Evolutionary conservation across 2,797 vertebrate species (phyloP).

Genomic region (Coranthus polyacanthus): DNA sequence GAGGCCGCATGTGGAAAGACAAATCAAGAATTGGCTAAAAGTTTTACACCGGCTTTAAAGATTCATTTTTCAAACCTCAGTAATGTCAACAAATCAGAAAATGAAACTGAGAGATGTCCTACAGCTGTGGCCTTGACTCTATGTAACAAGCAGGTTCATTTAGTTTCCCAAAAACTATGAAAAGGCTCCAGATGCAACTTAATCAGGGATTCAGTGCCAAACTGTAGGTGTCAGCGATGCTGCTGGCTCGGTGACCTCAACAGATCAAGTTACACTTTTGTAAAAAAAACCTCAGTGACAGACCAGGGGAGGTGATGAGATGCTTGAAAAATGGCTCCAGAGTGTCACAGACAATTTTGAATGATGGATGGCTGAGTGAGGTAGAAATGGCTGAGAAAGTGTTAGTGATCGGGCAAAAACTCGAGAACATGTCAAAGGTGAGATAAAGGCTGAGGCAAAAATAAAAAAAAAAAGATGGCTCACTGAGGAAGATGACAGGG

Average conservation of each 20-base stretch:
- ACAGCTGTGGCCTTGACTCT: too few species aligned
- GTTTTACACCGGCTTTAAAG: too few species aligned
- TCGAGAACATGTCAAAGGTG: constrained; percentile 1
- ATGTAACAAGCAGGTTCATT: constrained; percentile 13
- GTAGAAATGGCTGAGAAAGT: constrained; percentile 8
- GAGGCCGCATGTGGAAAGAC: too few species aligned
- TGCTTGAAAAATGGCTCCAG: not conserved
- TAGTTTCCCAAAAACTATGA: constrained; percentile 8
- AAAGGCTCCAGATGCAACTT: constrained; percentile 7
- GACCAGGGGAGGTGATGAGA: constrained; percentile 20
- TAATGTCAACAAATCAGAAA: too few species aligned
- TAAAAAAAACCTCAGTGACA: constrained; percentile 2
- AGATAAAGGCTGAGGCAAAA: constrained; percentile 4
- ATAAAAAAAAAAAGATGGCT: constrained; percentile 10
- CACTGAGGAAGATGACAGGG: constrained; percentile 7
- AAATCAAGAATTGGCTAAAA: too few species aligned
- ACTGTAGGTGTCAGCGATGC: constrained; percentile 1
- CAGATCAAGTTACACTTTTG: not conserved
- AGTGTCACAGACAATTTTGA: constrained; percentile 15
- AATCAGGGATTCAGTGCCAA: constrained; percentile 21
- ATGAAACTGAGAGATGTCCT: too few species aligned
- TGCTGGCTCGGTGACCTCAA: constrained; percentile 7
- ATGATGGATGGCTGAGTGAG: constrained; percentile 13
- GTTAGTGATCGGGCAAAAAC: constrained; percentile 7
- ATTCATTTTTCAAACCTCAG: too few species aligned